phyloP scores from a whole-genome alignment of 2,888 invertebrate species.

The Mythimna vitellina region DNA sequence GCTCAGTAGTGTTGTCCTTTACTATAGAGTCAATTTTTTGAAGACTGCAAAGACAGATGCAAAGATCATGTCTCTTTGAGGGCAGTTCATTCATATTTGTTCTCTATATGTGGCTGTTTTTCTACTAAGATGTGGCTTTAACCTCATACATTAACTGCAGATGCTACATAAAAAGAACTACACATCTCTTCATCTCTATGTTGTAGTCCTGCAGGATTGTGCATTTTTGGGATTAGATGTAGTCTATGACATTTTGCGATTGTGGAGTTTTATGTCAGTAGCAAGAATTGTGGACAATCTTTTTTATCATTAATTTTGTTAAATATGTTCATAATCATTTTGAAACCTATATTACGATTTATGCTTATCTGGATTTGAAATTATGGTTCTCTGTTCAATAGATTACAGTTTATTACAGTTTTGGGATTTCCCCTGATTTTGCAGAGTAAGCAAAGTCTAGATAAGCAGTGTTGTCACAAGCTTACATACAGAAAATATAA shows the following conservation, averaged over 20 bases:
- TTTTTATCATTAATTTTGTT: background rate
- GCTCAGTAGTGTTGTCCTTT: background rate
- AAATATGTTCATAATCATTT: background rate
- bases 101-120: slow-evolving; percentile 59
- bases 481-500: background rate
- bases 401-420: background rate
- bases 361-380: background rate
- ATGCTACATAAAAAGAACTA: slow-evolving; percentile 3
- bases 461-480: background rate
- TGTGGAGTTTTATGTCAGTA: no score
- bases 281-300: no score
- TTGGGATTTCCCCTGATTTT: background rate
- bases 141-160: slow-evolving; percentile 38
- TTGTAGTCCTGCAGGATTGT: background rate
- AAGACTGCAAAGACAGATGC: background rate
- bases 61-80: slow-evolving; percentile 1
- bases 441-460: background rate
- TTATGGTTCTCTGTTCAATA: background rate
- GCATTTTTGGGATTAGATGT: background rate
- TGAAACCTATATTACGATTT: background rate
- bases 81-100: slow-evolving; percentile 13
- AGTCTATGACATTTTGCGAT: background rate
- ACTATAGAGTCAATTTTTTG: background rate
- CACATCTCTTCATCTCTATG: no score
- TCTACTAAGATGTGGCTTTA: slow-evolving; percentile 31